Evolutionary conservation across 2,113 vertebrate species (phyloP).

Genomic region (Rhea americana): DNA sequence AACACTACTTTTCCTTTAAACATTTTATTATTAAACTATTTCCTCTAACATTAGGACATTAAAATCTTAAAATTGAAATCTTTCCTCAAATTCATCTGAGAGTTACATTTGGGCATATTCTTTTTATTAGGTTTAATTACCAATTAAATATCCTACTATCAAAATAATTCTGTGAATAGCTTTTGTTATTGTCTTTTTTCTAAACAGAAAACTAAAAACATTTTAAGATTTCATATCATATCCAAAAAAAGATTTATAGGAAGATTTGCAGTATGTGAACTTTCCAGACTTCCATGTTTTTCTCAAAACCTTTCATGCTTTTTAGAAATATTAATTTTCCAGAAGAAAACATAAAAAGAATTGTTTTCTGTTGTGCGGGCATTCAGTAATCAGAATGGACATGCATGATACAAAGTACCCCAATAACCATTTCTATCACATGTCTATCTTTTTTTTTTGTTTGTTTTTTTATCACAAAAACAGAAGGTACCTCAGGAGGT

Average conservation of each 20-base stretch:
- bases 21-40: not conserved
- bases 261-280: not conserved
- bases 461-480: not conserved
- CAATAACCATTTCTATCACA: not conserved
- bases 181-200: not conserved
- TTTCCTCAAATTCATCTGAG: not conserved
- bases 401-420: fast-evolving
- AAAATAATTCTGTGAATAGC: not conserved
- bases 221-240: not conserved
- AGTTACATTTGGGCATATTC: not conserved
- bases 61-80: not conserved
- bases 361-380: not conserved
- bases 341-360: not conserved
- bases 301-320: not conserved
- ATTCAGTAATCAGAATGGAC: not conserved
- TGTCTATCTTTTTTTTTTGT: not conserved
- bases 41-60: not conserved
- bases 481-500: not conserved
- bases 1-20: not conserved
- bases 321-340: not conserved
- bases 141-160: not conserved
- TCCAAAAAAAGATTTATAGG: not conserved
- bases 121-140: not conserved
- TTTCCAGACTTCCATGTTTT: not conserved
- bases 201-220: not conserved